Base-by-base conservation (phyloP, 2,113 vertebrate species). In the Anhinga rufa region DNA sequence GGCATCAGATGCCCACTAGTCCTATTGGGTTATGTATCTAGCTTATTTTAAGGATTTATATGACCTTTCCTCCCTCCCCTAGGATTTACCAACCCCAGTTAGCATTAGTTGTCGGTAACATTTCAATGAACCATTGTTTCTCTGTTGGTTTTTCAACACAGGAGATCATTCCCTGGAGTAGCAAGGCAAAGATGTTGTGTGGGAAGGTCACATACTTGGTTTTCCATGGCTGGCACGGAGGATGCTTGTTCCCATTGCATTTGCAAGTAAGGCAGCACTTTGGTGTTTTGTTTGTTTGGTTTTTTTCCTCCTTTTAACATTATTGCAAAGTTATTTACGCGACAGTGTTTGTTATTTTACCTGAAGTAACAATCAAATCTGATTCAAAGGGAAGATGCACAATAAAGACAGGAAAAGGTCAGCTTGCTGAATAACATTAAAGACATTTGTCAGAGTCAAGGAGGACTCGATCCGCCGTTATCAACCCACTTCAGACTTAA, bases 381-480 rank as follows among this genome's bases (percentile, higher is more conserved):
- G 97, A 97, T 97, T 96, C 97, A 97, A 97, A 97, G 90, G 85
- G 93, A 97, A 97, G 94, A 95, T 81, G 93, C 88, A 97, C 95
- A 94, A 90, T 95, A 94, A 97, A 97, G 95, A 97, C 81, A 38
- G 95, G 94, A 97, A 97, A 97, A 97, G 97, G 97, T 97, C 97
- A 97, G 88, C 97, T 92, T 94, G 94, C 96, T 97, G 96, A 97
- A 96, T 97, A 96, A 97, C 95, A 93, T 97, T 97, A 96, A 97
- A 97, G 96, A 96, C 95, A 97, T 97, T 97, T 97, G 97, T 97
- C 97, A 97, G 97, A 97, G 95, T 96, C 97, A 97, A 95, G 92
- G 95, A 95, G 94, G 95, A 92, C 97, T 96, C 85, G 92, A 96
- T 97, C 88, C 2, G 18, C 92, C 1, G 80, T 93, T 95, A 97